A percentile compares a stretch with the other conserved stretches of the same genome.
Evolutionary conservation across 2,113 vertebrate species (phyloP).

Genomic region (Atlantisia rogersi): DNA sequence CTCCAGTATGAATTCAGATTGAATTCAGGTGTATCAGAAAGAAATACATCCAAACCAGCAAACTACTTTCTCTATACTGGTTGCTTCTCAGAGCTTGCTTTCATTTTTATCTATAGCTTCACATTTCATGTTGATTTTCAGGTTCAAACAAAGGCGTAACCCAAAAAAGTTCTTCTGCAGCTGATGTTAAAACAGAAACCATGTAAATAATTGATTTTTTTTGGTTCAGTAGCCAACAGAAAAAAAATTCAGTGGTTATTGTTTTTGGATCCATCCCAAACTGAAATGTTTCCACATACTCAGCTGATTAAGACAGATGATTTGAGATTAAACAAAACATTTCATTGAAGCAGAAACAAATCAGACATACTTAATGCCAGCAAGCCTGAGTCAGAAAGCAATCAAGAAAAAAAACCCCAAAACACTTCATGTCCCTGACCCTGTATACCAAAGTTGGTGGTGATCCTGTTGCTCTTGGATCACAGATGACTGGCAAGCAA

Average conservation of each 20-base stretch:
- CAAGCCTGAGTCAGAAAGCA: neutral
- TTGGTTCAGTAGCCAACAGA: neutral
- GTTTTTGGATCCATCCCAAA: slow-evolving; percentile 29
- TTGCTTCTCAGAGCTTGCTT: neutral
- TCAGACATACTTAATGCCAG: neutral
- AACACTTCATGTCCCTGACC: neutral
- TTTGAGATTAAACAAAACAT: slow-evolving; percentile 41
- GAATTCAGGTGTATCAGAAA: neutral
- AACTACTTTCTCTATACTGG: neutral
- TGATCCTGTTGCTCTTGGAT: neutral
- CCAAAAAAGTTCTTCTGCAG: neutral
- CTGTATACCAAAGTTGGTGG: neutral
- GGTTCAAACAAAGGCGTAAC: neutral
- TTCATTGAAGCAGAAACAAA: slow-evolving; percentile 31
- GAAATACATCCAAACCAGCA: neutral
- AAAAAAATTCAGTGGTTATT: neutral
- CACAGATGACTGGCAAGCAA: fast-evolving
- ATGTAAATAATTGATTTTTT: neutral
- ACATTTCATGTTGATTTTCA: neutral
- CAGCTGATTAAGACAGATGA: slow-evolving; percentile 29
- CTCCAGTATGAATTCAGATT: neutral
- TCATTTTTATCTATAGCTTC: neutral
- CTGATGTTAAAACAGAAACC: neutral
- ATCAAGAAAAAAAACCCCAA: neutral
- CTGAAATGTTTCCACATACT: slow-evolving; percentile 33